A percentile compares a stretch with the other conserved stretches of the same genome.
phyloP scores from a whole-genome alignment of 1,140 invertebrate species.

The Archivesica marissinica region DNA sequence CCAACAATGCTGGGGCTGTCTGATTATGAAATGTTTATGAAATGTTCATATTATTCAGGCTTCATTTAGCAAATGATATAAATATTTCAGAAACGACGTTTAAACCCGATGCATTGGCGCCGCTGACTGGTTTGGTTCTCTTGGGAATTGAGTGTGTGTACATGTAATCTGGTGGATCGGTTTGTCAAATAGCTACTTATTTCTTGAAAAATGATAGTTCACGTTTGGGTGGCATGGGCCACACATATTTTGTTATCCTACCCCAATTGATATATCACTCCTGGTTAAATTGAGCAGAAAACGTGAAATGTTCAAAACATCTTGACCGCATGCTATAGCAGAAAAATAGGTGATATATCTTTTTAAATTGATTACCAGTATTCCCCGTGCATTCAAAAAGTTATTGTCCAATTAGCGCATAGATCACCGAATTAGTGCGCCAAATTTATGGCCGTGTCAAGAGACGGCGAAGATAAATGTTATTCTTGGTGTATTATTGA shows the following conservation, averaged over 20 bases:
- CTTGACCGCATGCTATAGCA: conserved; percentile 25
- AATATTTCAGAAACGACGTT: conserved; percentile 40
- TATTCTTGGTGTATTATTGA: conserved; percentile 23
- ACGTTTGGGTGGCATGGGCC: conserved; percentile 22
- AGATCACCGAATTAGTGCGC: conserved; percentile 41
- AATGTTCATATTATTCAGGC: conserved; percentile 26
- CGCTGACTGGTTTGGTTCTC: conserved; percentile 26
- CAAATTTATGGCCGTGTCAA: conserved; percentile 55
- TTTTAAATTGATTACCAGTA: conserved; percentile 41
- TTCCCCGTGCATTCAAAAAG: conserved; percentile 25
- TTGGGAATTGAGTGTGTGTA: too few relatives aligned
- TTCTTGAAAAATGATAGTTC: conserved; percentile 48
- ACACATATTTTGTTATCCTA: conserved; percentile 21
- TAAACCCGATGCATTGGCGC: conserved; percentile 10
- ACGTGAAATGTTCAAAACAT: conserved; percentile 45
- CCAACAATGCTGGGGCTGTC: not conserved
- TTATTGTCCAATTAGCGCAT: conserved; percentile 51
- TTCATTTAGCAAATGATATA: conserved; percentile 31
- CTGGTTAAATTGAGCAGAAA: conserved; percentile 42
- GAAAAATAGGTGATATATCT: conserved; percentile 36
- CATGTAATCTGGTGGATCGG: conserved; percentile 3
- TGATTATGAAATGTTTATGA: conserved; percentile 52
- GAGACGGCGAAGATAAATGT: conserved; percentile 19
- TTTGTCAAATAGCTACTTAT: conserved; percentile 28
- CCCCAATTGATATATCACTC: conserved; percentile 43